These are phyloP conservation scores for Triplophysa bombifrons DNA, from an alignment of 2,797 vertebrate species.

Conservation along the genomic window DNA sequence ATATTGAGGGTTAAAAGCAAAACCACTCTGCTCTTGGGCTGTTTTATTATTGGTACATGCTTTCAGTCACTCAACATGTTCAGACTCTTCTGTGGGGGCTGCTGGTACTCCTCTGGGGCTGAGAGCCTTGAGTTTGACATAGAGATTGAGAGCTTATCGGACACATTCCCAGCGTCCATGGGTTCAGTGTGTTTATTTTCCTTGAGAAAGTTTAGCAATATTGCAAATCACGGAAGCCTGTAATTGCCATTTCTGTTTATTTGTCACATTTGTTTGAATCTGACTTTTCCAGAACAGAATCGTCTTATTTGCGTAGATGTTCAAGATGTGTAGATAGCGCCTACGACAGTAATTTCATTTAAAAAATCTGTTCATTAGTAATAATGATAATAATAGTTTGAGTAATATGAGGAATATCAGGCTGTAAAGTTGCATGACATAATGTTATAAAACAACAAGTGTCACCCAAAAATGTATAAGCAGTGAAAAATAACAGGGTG, in stretches of 20 bases:
- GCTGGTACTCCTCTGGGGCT: conserved; percentile 55
- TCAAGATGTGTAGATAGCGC: conserved; percentile 51
- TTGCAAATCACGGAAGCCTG: conserved; percentile 55
- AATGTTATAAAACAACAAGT: background rate
- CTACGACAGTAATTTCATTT: background rate
- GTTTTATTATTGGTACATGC: conserved; percentile 51
- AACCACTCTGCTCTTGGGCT: background rate
- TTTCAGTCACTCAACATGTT: conserved; percentile 57
- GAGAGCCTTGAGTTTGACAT: background rate
- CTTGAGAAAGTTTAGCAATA: conserved; percentile 58
- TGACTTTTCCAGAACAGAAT: conserved; percentile 38
- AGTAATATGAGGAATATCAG: background rate
- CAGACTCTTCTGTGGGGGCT: conserved; percentile 45
- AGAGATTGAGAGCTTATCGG: conserved; percentile 54
- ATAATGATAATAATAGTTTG: background rate
- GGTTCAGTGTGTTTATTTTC: conserved; percentile 60
- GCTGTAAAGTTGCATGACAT: background rate
- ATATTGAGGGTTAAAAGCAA: background rate
- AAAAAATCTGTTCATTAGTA: background rate
- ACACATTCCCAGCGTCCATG: conserved; percentile 51
- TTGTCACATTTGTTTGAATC: conserved; percentile 52
- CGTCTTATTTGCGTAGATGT: conserved; percentile 45
- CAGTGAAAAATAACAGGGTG: no score
- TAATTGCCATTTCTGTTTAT: conserved; percentile 56
- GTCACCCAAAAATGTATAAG: no score